phyloP scores from a whole-genome alignment of 2,113 vertebrate species.

The Tychaedon coryphoeus region DNA sequence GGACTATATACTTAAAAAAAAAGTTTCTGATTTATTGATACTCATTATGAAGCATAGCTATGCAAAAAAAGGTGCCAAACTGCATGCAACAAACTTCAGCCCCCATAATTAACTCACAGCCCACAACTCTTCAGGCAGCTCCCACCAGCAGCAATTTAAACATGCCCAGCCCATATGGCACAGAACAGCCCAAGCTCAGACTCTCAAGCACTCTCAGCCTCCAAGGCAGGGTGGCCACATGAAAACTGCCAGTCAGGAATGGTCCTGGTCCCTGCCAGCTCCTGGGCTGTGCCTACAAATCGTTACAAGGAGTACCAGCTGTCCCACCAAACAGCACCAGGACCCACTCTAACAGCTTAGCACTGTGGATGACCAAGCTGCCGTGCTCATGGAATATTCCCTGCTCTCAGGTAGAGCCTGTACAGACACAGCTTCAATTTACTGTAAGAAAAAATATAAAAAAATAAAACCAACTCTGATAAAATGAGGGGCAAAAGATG shows the following conservation, averaged over 20 bases:
- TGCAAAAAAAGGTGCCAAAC: neutral
- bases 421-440: neutral
- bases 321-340: neutral
- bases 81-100: neutral
- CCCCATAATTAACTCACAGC: neutral
- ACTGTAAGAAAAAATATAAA: neutral
- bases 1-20: no score
- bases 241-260: neutral
- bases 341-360: neutral
- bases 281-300: neutral
- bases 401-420: neutral
- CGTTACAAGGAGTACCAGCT: rapidly evolving
- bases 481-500: neutral
- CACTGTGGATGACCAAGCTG: neutral
- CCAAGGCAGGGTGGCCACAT: neutral
- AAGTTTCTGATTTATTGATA: neutral
- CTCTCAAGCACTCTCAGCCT: neutral
- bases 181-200: neutral
- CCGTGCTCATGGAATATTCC: neutral
- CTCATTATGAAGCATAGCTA: neutral
- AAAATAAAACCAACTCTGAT: neutral
- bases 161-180: rapidly evolving
- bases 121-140: neutral
- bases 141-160: neutral
- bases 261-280: neutral